Evolutionary conservation across 1,140 invertebrate species (phyloP), one percentile per base, ranked within the genome.

Genomic region (Drosophila burlai): DNA sequence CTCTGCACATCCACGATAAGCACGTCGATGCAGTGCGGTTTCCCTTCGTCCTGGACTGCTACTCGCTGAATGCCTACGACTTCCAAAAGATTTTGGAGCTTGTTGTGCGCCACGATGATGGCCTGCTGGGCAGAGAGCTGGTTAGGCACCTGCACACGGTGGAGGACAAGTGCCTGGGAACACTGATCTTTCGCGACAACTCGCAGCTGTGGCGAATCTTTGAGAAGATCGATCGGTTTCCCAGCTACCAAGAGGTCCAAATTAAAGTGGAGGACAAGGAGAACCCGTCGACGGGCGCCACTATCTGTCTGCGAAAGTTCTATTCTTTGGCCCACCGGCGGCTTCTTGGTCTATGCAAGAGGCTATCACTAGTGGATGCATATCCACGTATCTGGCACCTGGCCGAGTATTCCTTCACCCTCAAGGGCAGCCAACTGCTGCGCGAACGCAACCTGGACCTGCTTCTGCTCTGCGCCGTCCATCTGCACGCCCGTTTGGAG

Each of bases 21-120:
- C 46, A 96, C 34, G 96, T 96, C 64, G 38, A 38, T 1, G 15
- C 10, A 7, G 94, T 96, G 62, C 95, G 95, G 49, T 99, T 99
- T 93, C 98, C 98, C 0, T 98, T 98, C 96, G 96, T 99, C 52
- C 93, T 99, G n/a, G 95, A 97, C 16, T 96, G 96, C 34, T 95
- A 98, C 66, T 94, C 95, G 26, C 92, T 99, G 1, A 95, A 97
- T 61, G 95, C 98, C 0, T 98, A 97, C 92, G 94, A 98, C 90
- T 99, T 99, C 93, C 99, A 99, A 91, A 99, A 98, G 94, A 97
- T 99, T 13, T 98, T 99, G 73, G 98, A 99, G 94, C 93, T 98
- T 10, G 96, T 99, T 45, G 97, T 99, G 21, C 94, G 98, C 49
- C 96, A 96, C 6, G 96, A 97, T 1, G 97, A 98, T 75, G 97